phyloP scores from a whole-genome alignment of 2,797 vertebrate species.

The Lepilemur ruficaudatus region DNA sequence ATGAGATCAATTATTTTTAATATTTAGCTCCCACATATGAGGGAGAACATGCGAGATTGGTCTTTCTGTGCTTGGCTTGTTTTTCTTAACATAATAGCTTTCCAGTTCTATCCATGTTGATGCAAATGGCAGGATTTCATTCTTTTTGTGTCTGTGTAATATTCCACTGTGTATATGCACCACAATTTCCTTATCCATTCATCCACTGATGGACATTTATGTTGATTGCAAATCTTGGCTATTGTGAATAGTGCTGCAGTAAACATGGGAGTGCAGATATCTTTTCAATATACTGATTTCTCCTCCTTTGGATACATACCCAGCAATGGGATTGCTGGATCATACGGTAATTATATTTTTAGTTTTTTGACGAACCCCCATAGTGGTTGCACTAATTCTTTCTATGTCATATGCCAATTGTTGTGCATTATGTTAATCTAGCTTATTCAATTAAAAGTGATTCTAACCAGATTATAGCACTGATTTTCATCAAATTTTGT shows the following conservation, averaged over 20 bases:
- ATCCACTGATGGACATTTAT: no score
- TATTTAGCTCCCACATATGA: background rate
- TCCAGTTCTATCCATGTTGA: background rate
- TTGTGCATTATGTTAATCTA: background rate
- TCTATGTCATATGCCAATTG: background rate
- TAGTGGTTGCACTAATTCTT: background rate
- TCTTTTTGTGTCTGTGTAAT: background rate
- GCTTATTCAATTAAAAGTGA: background rate
- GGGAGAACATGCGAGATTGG: background rate
- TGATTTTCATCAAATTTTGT: conserved; percentile 48
- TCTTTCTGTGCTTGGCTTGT: background rate
- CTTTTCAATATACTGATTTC: no score
- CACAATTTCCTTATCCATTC: no score
- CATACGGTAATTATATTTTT: no score
- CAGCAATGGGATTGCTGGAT: no score
- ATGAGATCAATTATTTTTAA: background rate
- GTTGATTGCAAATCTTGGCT: no score
- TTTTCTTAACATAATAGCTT: background rate
- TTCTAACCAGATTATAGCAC: background rate
- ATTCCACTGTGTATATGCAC: no score
- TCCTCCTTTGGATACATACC: no score
- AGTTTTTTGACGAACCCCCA: no score
- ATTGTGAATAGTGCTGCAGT: no score
- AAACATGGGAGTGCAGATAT: no score
- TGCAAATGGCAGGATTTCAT: background rate